Percentiles rank a stretch among this genome's conserved stretches.
These are phyloP conservation scores for Machimus rusticus DNA, from an alignment of 2,888 invertebrate species.

Conservation along the genomic window DNA sequence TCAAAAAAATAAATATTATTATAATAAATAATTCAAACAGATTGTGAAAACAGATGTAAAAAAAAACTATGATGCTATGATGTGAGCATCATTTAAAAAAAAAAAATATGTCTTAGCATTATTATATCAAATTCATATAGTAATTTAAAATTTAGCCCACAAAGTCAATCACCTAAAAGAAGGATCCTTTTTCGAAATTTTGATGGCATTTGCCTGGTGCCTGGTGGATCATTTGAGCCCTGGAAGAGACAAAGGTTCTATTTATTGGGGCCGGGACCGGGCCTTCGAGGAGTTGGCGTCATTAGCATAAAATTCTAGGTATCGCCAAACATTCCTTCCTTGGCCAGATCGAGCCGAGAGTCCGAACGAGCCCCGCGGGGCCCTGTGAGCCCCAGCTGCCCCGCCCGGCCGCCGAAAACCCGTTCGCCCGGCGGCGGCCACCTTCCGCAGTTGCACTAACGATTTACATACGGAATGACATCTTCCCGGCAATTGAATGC, in stretches of 20 bases:
- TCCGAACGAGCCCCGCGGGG: background rate
- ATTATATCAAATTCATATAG: too few relatives aligned
- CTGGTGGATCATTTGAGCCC: background rate
- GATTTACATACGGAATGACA: slow-evolving; percentile 48
- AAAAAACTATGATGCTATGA: too few relatives aligned
- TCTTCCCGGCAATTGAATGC: slow-evolving; percentile 59
- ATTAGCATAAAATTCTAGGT: slow-evolving; percentile 30
- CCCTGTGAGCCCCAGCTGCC: background rate
- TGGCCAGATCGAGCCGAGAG: background rate
- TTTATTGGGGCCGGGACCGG: background rate
- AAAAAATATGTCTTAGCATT: too few relatives aligned
- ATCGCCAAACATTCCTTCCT: background rate
- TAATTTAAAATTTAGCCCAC: background rate
- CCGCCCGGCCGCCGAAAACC: background rate
- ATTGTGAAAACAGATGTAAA: too few relatives aligned
- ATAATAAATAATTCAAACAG: too few relatives aligned
- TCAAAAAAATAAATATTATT: too few relatives aligned
- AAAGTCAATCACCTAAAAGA: background rate
- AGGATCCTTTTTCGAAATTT: background rate
- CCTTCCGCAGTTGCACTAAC: background rate
- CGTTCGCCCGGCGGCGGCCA: background rate
- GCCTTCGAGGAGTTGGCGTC: background rate
- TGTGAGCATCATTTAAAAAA: too few relatives aligned
- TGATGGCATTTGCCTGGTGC: background rate
- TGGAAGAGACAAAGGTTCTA: background rate